Base-by-base conservation (phyloP, 2,797 vertebrate species). In the Galaxias olidus region DNA sequence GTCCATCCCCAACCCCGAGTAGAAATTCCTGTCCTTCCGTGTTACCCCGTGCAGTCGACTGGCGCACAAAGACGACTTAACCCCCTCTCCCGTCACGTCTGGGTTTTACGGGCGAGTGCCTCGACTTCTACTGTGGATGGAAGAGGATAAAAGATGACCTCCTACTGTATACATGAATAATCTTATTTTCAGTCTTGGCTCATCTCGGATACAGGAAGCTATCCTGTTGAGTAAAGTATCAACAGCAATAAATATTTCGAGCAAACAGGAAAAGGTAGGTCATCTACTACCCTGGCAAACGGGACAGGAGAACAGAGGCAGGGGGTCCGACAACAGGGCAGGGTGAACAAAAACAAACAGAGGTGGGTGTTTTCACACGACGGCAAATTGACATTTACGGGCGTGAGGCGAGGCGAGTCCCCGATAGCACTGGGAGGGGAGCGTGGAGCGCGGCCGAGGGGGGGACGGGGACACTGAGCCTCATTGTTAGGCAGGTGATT, bases 401-500 rank as follows among this genome's bases (percentile, higher is more conserved):
- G 77, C 6, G 30, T 30, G 30, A 79, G 74, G 80, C 52, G 30
- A 49, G 81, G 70, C 75, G 71, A 66, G 74, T 75, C 81, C 66
- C 72, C 76, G 80, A 88, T 82, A 81, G 78, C 77, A 79, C 66
- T 68, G 68, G 11, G 56, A 51, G 49, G 70, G 18, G 63, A n/a
- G 69, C 13, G 11, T 41, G 76, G 66, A 58, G 47, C 71, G 71
- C 63, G 65, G 65, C 66, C 77, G 71, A 76, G 47, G 66, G 56
- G 59, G 66, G 63, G 74, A 73, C 49, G 54, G 47, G 69, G n/a
- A 40, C 63, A 82, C 79, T 84, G 82, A 83, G 76, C 67, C 78
- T 88, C 86, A 90, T 92, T 93, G 90, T 92, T 92, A 87, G 77
- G 70, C 82, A 88, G 79, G 83, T 93, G 88, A 90, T 90, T 92